A percentile compares a stretch with the other conserved stretches of the same genome.
phyloP scores from a whole-genome alignment of 2,888 invertebrate species.

The Stenoptilia bipunctidactyla region DNA sequence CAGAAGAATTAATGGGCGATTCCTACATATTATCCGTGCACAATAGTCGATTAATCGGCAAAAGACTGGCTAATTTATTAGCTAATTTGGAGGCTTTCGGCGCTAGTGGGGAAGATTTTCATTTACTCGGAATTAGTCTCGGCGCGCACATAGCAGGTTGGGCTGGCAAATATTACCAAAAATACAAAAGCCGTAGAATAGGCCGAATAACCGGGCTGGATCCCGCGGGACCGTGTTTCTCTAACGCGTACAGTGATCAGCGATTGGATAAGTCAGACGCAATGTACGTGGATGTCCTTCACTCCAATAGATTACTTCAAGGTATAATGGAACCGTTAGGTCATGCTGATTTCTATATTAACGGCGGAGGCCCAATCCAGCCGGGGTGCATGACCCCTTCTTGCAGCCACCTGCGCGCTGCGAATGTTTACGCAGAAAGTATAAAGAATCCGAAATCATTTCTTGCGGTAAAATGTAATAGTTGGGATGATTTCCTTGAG shows the following conservation, averaged over 20 bases:
- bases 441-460: slow-evolving; percentile 48
- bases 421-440: slow-evolving; percentile 53
- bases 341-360: slow-evolving; percentile 82
- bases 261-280: slow-evolving; percentile 56
- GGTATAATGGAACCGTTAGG: slow-evolving; percentile 71
- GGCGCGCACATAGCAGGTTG: slow-evolving; percentile 71
- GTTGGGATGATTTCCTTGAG: slow-evolving; percentile 47
- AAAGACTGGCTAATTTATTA: slow-evolving; percentile 63
- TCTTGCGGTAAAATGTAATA: slow-evolving; percentile 43
- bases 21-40: slow-evolving; percentile 55
- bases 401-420: slow-evolving; percentile 60
- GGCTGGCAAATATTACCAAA: slow-evolving; percentile 55
- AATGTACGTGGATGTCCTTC: slow-evolving; percentile 53
- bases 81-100: slow-evolving; percentile 54
- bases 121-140: slow-evolving; percentile 70
- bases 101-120: slow-evolving; percentile 58
- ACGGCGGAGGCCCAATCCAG: slow-evolving; percentile 77
- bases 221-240: slow-evolving; percentile 64
- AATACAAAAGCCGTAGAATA: slow-evolving; percentile 40
- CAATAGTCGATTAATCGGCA: slow-evolving; percentile 58
- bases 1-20: slow-evolving; percentile 52
- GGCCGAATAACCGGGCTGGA: slow-evolving; percentile 62
- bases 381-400: slow-evolving; percentile 75
- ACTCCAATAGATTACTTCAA: slow-evolving; percentile 57
- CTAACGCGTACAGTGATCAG: slow-evolving; percentile 48